These are phyloP conservation scores for Dromaius novaehollandiae DNA, from an alignment of 2,113 vertebrate genomes.

Conservation along the genomic window DNA sequence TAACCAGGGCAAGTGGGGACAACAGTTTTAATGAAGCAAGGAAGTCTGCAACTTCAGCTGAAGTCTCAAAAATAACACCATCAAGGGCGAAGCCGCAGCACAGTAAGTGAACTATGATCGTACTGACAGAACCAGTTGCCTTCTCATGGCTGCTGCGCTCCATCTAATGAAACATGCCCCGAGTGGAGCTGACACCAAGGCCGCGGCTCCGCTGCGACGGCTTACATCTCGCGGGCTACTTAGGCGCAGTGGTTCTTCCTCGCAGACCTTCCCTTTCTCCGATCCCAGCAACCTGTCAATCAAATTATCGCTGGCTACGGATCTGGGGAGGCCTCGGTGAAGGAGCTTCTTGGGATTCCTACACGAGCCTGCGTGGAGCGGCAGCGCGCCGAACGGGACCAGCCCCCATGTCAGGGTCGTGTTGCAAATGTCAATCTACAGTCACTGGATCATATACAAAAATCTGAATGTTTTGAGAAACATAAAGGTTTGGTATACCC, in stretches of 20 bases:
- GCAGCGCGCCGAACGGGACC: not conserved
- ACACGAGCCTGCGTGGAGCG: not conserved
- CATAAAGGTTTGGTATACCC: not conserved
- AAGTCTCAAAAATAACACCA: not conserved
- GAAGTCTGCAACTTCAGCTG: not conserved
- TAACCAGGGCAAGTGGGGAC: constrained; percentile 9
- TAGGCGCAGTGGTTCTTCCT: not conserved
- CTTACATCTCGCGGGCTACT: rapidly evolving
- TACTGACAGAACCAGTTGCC: not conserved
- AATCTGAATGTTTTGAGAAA: not conserved
- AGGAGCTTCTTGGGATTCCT: constrained; percentile 2
- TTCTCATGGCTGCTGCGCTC: not conserved
- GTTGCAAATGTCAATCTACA: not conserved
- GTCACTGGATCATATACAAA: rapidly evolving
- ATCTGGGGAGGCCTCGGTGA: not conserved
- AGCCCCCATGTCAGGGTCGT: not conserved
- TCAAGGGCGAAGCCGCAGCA: not conserved
- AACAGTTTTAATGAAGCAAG: not conserved
- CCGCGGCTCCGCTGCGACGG: not conserved
- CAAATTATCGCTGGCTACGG: not conserved
- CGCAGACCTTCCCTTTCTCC: not conserved
- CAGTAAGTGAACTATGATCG: not conserved
- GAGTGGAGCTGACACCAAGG: not conserved
- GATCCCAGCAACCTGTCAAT: not conserved
- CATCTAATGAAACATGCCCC: not conserved